Evolutionary conservation across 1,140 invertebrate species (phyloP).

Genomic region (Lasaia peninsularis): DNA sequence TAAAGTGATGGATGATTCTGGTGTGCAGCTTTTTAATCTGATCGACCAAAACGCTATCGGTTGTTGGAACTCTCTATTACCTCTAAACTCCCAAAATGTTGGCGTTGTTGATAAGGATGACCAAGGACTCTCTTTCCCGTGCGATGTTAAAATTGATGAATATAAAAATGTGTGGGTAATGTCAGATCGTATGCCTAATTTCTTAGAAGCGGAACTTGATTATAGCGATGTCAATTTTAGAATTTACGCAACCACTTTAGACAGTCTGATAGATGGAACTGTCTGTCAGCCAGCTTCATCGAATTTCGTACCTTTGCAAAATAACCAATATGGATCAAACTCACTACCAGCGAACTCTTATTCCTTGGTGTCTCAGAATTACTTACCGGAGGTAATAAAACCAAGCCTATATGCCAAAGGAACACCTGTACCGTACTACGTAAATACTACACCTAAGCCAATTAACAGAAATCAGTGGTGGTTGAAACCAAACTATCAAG

Average conservation of each 20-base stretch:
- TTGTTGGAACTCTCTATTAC: constrained; percentile 85
- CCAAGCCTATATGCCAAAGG: neutral
- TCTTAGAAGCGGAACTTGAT: constrained; percentile 83
- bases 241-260: constrained; percentile 82
- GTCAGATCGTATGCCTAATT: constrained; percentile 88
- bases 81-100: constrained; percentile 82
- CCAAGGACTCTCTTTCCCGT: constrained; percentile 85
- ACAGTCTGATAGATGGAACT: constrained; percentile 82
- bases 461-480: constrained; percentile 31
- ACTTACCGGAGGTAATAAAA: neutral
- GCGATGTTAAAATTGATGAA: constrained; percentile 86
- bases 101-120: constrained; percentile 86
- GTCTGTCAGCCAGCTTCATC: constrained; percentile 79
- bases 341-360: neutral
- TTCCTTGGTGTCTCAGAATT: constrained; percentile 13
- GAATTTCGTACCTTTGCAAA: neutral
- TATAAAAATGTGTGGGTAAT: constrained; percentile 85
- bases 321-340: neutral
- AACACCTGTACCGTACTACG: neutral
- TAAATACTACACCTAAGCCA: neutral
- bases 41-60: constrained; percentile 89
- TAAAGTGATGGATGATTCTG: constrained; percentile 84
- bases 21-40: constrained; percentile 86
- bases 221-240: constrained; percentile 88
- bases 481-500: constrained; percentile 27